Evolutionary conservation across 1,140 invertebrate species (phyloP).

Genomic region (Solen grandis): DNA sequence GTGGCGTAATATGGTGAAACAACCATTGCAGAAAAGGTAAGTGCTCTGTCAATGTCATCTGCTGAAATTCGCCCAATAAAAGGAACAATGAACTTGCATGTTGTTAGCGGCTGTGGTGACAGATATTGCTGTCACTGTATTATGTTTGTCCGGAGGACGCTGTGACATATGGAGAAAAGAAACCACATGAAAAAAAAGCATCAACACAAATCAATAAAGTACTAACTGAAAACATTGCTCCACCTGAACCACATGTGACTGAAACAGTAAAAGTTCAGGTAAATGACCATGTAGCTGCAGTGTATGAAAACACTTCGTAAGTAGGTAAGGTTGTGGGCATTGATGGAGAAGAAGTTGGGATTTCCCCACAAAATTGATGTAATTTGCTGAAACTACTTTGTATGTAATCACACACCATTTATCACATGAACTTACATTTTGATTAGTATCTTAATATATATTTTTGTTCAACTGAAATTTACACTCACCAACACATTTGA

Average conservation of each 20-base stretch:
- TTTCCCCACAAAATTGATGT: too few relatives aligned
- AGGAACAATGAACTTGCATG: slow-evolving; percentile 44
- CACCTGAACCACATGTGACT: background rate
- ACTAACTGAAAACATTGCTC: background rate
- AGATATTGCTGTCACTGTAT: slow-evolving; percentile 31
- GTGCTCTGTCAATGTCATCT: too few relatives aligned
- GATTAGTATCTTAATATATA: too few relatives aligned
- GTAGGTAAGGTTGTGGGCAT: slow-evolving; percentile 1
- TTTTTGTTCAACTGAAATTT: too few relatives aligned
- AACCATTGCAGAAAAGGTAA: background rate
- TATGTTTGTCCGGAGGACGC: background rate
- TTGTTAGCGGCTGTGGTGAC: background rate
- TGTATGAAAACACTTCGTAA: background rate
- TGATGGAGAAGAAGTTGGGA: background rate
- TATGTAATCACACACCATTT: too few relatives aligned
- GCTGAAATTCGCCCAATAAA: background rate
- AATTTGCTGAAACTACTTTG: too few relatives aligned
- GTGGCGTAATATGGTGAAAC: too few relatives aligned
- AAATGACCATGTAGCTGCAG: background rate
- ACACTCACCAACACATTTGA: too few relatives aligned
- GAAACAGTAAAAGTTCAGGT: too few relatives aligned
- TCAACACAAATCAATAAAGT: background rate
- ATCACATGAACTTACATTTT: too few relatives aligned
- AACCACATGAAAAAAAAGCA: background rate
- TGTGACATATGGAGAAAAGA: background rate